Conservation (phyloP, 2,797 vertebrate genomes). For the Paedocypris micromegethes region DNA sequence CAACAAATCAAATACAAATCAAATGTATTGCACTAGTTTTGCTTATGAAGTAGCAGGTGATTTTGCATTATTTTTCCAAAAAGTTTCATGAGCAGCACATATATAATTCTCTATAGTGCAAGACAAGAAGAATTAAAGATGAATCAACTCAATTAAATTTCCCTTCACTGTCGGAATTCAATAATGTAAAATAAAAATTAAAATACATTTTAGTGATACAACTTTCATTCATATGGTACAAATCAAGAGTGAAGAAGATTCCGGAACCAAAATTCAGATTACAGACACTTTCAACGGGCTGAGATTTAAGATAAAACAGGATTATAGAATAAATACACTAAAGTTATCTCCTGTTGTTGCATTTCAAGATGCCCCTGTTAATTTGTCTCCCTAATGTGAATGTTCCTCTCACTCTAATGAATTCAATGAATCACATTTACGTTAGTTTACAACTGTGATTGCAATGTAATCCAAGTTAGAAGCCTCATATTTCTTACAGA, state of each 20-base stretch:
- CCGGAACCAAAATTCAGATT: background rate
- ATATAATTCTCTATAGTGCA: too few relatives aligned
- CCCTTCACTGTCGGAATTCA: too few relatives aligned
- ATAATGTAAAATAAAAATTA: too few relatives aligned
- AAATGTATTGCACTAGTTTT: too few relatives aligned
- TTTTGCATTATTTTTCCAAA: too few relatives aligned
- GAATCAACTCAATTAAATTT: too few relatives aligned
- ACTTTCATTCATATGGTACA: background rate
- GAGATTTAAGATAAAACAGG: background rate
- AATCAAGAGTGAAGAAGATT: background rate
- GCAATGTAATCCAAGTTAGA: slow-evolving; percentile 46
- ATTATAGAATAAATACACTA: too few relatives aligned
- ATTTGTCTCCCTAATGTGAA: background rate
- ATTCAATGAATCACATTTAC: slow-evolving; percentile 47
- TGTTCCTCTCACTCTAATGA: slow-evolving; percentile 39
- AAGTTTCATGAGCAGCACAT: too few relatives aligned
- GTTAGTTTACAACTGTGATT: slow-evolving; percentile 50
- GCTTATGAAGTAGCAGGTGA: too few relatives aligned
- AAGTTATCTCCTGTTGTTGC: background rate
- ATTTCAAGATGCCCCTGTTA: background rate
- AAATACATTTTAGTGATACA: too few relatives aligned
- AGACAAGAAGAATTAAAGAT: too few relatives aligned
- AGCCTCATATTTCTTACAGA: slow-evolving; percentile 50
- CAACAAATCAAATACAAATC: too few relatives aligned
- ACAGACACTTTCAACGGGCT: background rate